phyloP scores from a whole-genome alignment of 1,140 invertebrate species.

The Pseudomyrmex flavicornis region DNA sequence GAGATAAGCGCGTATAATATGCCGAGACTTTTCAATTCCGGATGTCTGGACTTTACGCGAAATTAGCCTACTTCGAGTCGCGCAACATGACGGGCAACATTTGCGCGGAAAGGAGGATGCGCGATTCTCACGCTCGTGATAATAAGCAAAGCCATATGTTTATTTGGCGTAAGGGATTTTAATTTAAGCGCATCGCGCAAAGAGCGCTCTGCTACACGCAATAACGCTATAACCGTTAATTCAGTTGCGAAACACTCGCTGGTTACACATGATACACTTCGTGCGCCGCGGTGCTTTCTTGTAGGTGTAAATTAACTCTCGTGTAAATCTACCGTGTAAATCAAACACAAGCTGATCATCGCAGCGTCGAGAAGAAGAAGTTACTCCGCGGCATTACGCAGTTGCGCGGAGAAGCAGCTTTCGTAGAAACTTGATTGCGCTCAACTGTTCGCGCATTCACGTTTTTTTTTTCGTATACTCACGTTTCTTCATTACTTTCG shows the following conservation, averaged over 20 bases:
- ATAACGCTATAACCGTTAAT: constrained; percentile 60
- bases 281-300: constrained; percentile 44
- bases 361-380: constrained; percentile 18
- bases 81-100: background rate
- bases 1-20: background rate
- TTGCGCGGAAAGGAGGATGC: constrained; percentile 9
- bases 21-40: no score
- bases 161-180: constrained; percentile 64
- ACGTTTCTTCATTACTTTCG: background rate
- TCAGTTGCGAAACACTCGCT: constrained; percentile 54
- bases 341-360: constrained; percentile 46
- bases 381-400: constrained; percentile 3
- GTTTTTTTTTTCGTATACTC: background rate
- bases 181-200: constrained; percentile 29
- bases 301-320: constrained; percentile 60
- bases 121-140: constrained; percentile 69
- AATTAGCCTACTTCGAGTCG: background rate
- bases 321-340: constrained; percentile 59
- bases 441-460: constrained; percentile 16
- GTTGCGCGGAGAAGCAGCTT: background rate
- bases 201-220: constrained; percentile 44
- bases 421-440: constrained; percentile 25
- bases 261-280: constrained; percentile 53
- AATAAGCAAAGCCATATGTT: constrained; percentile 69
- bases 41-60: background rate